Base-by-base conservation (phyloP, 2,888 invertebrate species). In the Melieria omissa region DNA sequence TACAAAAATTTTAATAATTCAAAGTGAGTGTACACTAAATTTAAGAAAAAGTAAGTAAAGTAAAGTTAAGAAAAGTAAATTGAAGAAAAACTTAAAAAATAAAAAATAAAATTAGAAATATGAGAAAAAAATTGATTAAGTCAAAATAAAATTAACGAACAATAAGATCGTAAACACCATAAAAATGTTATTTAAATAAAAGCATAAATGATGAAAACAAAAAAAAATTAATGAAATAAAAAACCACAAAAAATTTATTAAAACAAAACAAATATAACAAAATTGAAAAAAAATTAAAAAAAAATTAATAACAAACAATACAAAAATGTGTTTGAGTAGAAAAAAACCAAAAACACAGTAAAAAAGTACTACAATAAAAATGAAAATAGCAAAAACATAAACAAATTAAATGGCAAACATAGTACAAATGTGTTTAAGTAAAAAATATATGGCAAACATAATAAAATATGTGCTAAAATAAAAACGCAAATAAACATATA, bases 41-140 rank as follows among this genome's bases (percentile, higher is more conserved):
- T n/a, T n/a, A 12, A 52, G 4, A 8, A 52, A 52, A 5, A 52
- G 14, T n/a, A 52, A 52, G 14, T n/a, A 5, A 52, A n/a, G 57
- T 42, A 10, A n/a, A 44, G 49, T 29, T 47, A 58, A 14, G 29
- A 10, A 67, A 49, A 14, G 16, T 58, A 46, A 64, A 68, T 54
- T 66, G 70, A 69, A 67, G 70, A 55, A 62, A 55, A 52, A 52
- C 9, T 69, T 52, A 41, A 72, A 70, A 72, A 63, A 16, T 44
- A 68, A 12, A 14, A 44, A 54, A 12, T 47, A 49, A 64, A 72
- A 46, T 10, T 55, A 57, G 49, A 7, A 49, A 58, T 49, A 67
- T 12, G 29, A 64, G 49, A 12, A 65, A 65, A 58, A 44, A 65
- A 49, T 12, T 46, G 12, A 41, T 44, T 63, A 52, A 49, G 54